Percentiles rank a stretch among this genome's conserved stretches.
Conservation (phyloP, 2,888 invertebrate genomes). For the Caenorhabditis sp. region DNA sequence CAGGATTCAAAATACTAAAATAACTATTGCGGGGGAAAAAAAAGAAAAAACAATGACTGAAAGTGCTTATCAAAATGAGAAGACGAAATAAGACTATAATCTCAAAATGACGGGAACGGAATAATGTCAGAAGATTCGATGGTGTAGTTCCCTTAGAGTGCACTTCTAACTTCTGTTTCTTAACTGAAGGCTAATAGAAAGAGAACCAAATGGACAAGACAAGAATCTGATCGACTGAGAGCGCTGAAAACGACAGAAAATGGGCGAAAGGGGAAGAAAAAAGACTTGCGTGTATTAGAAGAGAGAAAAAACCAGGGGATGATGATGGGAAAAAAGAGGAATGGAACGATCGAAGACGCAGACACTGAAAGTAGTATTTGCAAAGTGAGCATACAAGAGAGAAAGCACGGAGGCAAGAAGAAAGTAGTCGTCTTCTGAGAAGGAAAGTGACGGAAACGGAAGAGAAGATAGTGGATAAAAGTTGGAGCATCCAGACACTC, state of each 20-base stretch:
- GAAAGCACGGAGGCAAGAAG: conserved; percentile 34
- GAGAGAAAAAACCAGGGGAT: conserved; percentile 17
- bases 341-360: conserved; percentile 24
- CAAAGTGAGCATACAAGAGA: conserved; percentile 42
- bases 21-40: neutral
- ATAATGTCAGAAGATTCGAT: neutral
- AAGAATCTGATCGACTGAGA: neutral
- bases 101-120: neutral
- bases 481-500: conserved; percentile 25
- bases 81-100: neutral
- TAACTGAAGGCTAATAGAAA: conserved; percentile 14
- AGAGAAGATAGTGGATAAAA: conserved; percentile 38
- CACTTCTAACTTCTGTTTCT: neutral
- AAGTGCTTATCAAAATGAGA: neutral
- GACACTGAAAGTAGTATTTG: conserved; percentile 42
- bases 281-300: conserved; percentile 20
- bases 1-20: neutral
- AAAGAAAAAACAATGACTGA: too few relatives aligned
- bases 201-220: neutral
- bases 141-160: neutral
- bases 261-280: conserved; percentile 15
- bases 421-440: conserved; percentile 29
- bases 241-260: conserved; percentile 3
- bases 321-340: conserved; percentile 16
- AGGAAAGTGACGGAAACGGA: conserved; percentile 29